Percentiles rank a stretch among this genome's conserved stretches.
These are phyloP conservation scores for Deilephila elpenor DNA, from an alignment of 2,888 invertebrate genomes.

Conservation along the genomic window DNA sequence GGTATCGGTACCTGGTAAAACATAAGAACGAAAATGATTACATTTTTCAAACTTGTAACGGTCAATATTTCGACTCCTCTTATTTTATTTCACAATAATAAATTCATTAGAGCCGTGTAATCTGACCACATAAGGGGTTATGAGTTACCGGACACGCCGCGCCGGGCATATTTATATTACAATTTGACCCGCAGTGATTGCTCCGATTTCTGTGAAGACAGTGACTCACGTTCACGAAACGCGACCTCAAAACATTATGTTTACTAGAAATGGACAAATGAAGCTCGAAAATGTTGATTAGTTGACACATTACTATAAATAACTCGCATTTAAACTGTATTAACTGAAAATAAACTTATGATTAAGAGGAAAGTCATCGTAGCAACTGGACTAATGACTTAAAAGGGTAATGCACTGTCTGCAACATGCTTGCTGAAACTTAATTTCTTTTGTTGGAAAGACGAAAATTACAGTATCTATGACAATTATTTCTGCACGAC, in stretches of 20 bases:
- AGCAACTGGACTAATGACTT: not conserved
- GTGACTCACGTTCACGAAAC: conserved; percentile 14
- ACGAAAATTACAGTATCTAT: no score
- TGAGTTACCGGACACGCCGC: conserved; percentile 1
- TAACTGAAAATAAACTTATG: not conserved
- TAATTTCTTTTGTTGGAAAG: not conserved
- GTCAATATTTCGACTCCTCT: not conserved
- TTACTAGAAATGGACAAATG: conserved; percentile 37
- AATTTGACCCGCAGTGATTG: conserved; percentile 14
- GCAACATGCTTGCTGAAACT: not conserved
- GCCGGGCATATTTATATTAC: not conserved
- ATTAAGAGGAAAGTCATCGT: not conserved
- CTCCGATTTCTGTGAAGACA: conserved; percentile 5
- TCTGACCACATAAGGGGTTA: conserved; percentile 3
- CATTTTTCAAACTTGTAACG: no score
- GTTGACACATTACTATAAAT: conserved; percentile 4
- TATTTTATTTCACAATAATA: not conserved
- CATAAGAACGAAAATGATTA: no score
- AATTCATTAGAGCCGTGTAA: not conserved
- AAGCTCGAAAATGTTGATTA: conserved; percentile 6
- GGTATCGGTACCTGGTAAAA: no score
- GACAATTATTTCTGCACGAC: no score
- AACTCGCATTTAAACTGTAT: not conserved
- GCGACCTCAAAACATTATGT: conserved; percentile 36
- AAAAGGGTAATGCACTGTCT: not conserved